phyloP scores from a whole-genome alignment of 2,888 invertebrate species.

The Ennomos fuscantarius region DNA sequence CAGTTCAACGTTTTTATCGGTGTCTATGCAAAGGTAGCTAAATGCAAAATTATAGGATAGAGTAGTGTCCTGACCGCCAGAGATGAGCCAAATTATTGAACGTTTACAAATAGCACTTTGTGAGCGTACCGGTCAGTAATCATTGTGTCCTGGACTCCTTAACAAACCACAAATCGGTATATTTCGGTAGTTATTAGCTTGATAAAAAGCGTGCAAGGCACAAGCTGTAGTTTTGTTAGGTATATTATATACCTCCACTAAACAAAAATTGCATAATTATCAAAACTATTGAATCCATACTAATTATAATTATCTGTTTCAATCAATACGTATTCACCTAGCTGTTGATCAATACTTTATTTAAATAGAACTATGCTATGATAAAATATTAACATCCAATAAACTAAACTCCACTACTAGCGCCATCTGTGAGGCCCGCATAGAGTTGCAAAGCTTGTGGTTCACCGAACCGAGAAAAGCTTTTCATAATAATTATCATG shows the following conservation, averaged over 20 bases:
- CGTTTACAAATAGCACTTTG: slow-evolving; percentile 40
- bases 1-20: slow-evolving; percentile 40
- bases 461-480: neutral
- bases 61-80: slow-evolving; percentile 53
- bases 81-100: slow-evolving; percentile 55
- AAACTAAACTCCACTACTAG: neutral
- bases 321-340: neutral
- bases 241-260: too few species aligned
- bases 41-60: slow-evolving; percentile 43
- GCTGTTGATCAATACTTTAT: neutral
- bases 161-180: too few species aligned
- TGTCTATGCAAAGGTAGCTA: slow-evolving; percentile 39
- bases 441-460: neutral
- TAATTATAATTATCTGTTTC: too few species aligned
- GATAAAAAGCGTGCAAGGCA: too few species aligned
- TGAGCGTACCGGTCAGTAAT: slow-evolving; percentile 40
- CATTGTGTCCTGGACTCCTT: neutral
- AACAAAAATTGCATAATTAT: too few species aligned
- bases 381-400: too few species aligned
- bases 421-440: slow-evolving; percentile 24
- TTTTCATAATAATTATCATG: too few species aligned
- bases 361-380: too few species aligned
- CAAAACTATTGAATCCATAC: too few species aligned
- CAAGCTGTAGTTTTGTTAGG: too few species aligned
- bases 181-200: too few species aligned